phyloP scores from a whole-genome alignment of 1,140 invertebrate species.

The Armadillidium nasatum region DNA sequence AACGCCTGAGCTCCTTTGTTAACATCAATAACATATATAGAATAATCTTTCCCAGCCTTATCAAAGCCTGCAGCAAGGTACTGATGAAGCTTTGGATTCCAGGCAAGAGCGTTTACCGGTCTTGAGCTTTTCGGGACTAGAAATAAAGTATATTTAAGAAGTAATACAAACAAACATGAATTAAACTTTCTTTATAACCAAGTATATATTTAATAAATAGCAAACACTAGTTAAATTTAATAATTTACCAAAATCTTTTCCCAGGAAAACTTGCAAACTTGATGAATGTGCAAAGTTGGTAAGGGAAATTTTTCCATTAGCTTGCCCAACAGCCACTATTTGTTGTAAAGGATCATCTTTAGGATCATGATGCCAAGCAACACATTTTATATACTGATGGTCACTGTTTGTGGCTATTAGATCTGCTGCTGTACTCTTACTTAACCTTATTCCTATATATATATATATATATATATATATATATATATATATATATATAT shows the following conservation, averaged over 20 bases:
- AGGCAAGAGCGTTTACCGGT: conserved; percentile 78
- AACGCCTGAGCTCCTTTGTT: conserved; percentile 30
- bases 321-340: conserved; percentile 74
- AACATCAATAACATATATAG: conserved; percentile 75
- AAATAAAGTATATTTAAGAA: no score
- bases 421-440: conserved; percentile 61
- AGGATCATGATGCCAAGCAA: conserved; percentile 69
- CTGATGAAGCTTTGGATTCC: conserved; percentile 80
- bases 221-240: no score
- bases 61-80: conserved; percentile 79
- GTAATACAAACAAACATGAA: no score
- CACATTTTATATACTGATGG: conserved; percentile 65
- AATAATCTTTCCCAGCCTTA: conserved; percentile 75
- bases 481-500: no score
- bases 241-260: conserved; percentile 73
- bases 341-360: conserved; percentile 60
- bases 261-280: conserved; percentile 63
- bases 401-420: conserved; percentile 63
- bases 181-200: no score
- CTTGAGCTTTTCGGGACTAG: conserved; percentile 71
- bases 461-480: no score
- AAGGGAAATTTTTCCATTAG: conserved; percentile 76
- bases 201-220: conserved; percentile 17
- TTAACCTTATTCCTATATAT: no score
- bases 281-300: conserved; percentile 69